Evolutionary conservation across 92 coral and sea anemone genomes (phyloP), one percentile per base, ranked within the genome.

Genomic region (Bergia sp.): DNA sequence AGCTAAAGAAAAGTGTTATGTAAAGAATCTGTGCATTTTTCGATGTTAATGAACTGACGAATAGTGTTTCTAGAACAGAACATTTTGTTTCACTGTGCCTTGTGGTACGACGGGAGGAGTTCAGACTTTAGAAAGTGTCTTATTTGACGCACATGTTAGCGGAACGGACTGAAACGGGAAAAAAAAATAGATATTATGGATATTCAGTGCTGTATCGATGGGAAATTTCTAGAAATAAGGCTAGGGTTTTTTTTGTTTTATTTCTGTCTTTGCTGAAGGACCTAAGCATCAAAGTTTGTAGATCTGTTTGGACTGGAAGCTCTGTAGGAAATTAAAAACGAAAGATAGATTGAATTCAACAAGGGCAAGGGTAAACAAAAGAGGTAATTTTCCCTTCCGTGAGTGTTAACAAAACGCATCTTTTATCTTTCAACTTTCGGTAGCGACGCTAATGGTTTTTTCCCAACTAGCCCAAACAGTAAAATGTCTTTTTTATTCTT

Each of bases 351-450:
- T 61, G 69, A 16, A 61, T 61, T 61, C 69, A 61, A 18, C 69
- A 23, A 61, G 69, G 29, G 69, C 69, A 61, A 61, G 18, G n/a
- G 23, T 61, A 36, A 10, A 36, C 43, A 37, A 72, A 76, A 76
- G 53, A 39, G 79, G 79, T 76, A 76, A 21, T 76, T 76, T 76
- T 76, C 79, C 79, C 79, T 76, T 76, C 37, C 53, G 79, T 41
- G 47, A 5, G 1, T 61, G 69, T 76, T 37, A 75, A 39, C 11
- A 41, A 21, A 72, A 29, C 36, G 13, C 41, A 36, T 36, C 4
- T 38, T 41, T 76, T 76, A 50, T 20, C 23, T 44, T 12, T 47
- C 42, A 79, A 47, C 82, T 49, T 79, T 47, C 66, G 71, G 37
- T 37, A 58, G n/a, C 45, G 73, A 43, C 53, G 20, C 37, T 6